phyloP scores from a whole-genome alignment of 2,113 vertebrate species.

The Poecile atricapillus region DNA sequence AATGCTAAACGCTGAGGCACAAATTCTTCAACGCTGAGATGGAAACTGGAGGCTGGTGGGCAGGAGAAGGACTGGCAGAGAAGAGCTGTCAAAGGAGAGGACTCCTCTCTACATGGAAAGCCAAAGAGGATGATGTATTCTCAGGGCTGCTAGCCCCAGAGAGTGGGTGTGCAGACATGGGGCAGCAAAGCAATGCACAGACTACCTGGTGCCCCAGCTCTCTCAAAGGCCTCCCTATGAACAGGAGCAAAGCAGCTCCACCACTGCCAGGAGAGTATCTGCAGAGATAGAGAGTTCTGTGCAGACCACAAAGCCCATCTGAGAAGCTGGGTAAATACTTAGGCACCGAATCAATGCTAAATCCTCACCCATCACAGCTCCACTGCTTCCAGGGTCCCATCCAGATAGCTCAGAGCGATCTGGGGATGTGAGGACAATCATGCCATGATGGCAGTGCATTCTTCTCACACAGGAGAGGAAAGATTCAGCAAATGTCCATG shows the following conservation, averaged over 20 bases:
- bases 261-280: neutral
- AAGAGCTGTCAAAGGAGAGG: neutral
- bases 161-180: no score
- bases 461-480: neutral
- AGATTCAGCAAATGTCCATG: conserved; percentile 25
- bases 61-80: neutral
- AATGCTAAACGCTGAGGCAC: neutral
- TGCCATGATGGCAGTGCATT: neutral
- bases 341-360: neutral
- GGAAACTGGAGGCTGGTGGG: neutral
- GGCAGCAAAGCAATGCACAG: neutral
- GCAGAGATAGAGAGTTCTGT: neutral
- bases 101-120: neutral
- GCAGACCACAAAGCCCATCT: neutral
- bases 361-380: neutral
- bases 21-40: neutral
- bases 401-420: neutral
- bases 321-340: neutral
- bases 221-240: neutral
- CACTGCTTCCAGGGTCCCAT: neutral
- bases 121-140: accelerated
- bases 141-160: neutral
- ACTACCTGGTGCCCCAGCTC: neutral
- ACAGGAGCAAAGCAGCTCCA: accelerated
- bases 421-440: neutral